Base-by-base conservation (phyloP, 2,797 vertebrate genomes). In the Cirrhinus mrigala region DNA sequence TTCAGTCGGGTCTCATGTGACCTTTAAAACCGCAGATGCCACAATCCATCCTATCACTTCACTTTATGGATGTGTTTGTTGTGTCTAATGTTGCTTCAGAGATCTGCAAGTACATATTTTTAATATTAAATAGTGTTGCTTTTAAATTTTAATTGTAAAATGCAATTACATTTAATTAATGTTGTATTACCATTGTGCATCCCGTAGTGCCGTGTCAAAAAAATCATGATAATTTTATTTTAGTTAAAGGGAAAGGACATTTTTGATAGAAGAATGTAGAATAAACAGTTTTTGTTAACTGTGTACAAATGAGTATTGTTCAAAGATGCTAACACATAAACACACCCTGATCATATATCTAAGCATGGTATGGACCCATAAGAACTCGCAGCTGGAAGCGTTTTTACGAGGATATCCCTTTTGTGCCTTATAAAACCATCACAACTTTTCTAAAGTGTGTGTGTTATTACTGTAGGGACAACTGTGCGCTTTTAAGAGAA, bases 11-110 rank as follows among this genome's bases (percentile, higher is more conserved):
- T 70, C 83, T 84, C 83, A 33, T 46, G 66, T 84, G 75, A 84
- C 83, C 75, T 84, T 84, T 84, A 84, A 78, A 68, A 37, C 56
- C n/a, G 40, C 62, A 78, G 62, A 69, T 69, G 60, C n/a, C 73
- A 69, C 82, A 76, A 77, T 77, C 62, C 62, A 69, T 84, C 46
- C 74, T 15, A 24, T 68, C 73, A 27, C 16, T 22, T 54, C 24
- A 22, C 73, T 84, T 68, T 84, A 29, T 12, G 60, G 16, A 77
- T 46, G n/a, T n/a, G 15, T 69, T 76, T 22, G 33, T 37, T 37
- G 27, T 66, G 44, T 66, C 27, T 37, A 75, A 54, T 27, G 60
- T 48, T 50, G 64, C 10, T 5, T 14, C 22, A 76, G 46, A 76
- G 29, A 68, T 60, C 2, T 40, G 22, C 70, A 52, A 40, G 1